Conservation (phyloP, 2,888 invertebrate species). For the Ochropleura plecta region DNA sequence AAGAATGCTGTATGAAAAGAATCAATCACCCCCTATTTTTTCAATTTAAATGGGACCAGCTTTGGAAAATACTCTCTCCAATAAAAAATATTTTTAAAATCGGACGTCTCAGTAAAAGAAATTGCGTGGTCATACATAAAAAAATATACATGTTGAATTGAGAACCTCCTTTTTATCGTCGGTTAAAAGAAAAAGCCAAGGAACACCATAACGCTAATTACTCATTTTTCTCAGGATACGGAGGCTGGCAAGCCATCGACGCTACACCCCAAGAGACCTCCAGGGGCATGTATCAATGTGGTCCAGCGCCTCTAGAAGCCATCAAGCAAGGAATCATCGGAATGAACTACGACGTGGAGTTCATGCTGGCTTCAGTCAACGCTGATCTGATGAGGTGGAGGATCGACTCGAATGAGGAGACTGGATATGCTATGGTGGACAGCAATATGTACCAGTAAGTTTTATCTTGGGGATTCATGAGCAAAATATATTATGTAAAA, state of each 20-base stretch:
- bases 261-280: slow-evolving; percentile 96
- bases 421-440: slow-evolving; percentile 93
- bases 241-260: slow-evolving; percentile 97
- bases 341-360: slow-evolving; percentile 93
- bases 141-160: too few relatives aligned
- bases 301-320: slow-evolving; percentile 95
- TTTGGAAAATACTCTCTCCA: too few relatives aligned
- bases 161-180: too few relatives aligned
- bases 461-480: neutral
- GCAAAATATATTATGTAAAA: too few relatives aligned
- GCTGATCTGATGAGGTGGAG: slow-evolving; percentile 96
- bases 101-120: too few relatives aligned
- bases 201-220: neutral
- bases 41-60: too few relatives aligned
- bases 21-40: too few relatives aligned
- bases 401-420: slow-evolving; percentile 91
- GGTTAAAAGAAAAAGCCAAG: neutral
- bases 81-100: too few relatives aligned
- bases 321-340: slow-evolving; percentile 94
- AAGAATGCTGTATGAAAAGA: too few relatives aligned
- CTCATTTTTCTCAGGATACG: slow-evolving; percentile 90
- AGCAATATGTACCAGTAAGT: slow-evolving; percentile 94
- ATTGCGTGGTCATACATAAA: too few relatives aligned
- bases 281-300: slow-evolving; percentile 93
- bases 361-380: slow-evolving; percentile 95